These are phyloP conservation scores for Potorous gilbertii DNA, from an alignment of 2,797 vertebrate genomes.

Conservation along the genomic window DNA sequence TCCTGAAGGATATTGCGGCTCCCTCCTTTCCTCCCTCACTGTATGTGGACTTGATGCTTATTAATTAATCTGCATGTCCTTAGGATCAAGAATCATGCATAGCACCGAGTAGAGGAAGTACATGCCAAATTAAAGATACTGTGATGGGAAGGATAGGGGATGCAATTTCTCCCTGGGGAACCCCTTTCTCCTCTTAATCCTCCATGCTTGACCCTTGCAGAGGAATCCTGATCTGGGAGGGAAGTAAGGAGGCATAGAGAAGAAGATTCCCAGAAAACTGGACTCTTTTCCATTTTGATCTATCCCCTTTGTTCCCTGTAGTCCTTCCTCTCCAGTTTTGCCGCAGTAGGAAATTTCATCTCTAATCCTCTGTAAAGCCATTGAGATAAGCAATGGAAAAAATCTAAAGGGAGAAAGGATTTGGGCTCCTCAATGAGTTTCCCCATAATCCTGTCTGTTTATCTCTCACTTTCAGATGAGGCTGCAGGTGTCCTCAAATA, in stretches of 20 bases:
- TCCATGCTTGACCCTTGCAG: not conserved
- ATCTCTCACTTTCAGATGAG: constrained; percentile 48
- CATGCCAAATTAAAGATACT: not conserved
- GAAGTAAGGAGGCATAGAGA: not conserved
- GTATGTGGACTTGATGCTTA: not conserved
- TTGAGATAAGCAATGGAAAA: constrained; percentile 58
- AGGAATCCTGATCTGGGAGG: not conserved
- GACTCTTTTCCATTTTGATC: not conserved
- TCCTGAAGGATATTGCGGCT: not conserved
- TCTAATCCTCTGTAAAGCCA: constrained; percentile 58
- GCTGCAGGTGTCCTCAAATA: constrained; percentile 36
- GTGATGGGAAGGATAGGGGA: not conserved
- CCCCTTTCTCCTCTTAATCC: not conserved
- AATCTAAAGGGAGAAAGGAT: constrained; percentile 47
- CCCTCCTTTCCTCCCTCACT: not conserved
- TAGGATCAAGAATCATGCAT: constrained; percentile 23
- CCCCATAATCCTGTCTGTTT: constrained; percentile 48
- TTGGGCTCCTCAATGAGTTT: constrained; percentile 1
- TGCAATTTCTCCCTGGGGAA: not conserved
- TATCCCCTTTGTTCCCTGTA: not conserved
- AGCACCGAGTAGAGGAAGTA: not conserved
- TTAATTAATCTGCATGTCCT: not conserved
- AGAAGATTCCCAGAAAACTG: constrained; percentile 27
- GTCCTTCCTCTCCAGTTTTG: constrained; percentile 17
- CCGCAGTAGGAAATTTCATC: constrained; percentile 40